phyloP scores from a whole-genome alignment of 2,797 vertebrate genomes.

The Schizopygopsis pylzovi region DNA sequence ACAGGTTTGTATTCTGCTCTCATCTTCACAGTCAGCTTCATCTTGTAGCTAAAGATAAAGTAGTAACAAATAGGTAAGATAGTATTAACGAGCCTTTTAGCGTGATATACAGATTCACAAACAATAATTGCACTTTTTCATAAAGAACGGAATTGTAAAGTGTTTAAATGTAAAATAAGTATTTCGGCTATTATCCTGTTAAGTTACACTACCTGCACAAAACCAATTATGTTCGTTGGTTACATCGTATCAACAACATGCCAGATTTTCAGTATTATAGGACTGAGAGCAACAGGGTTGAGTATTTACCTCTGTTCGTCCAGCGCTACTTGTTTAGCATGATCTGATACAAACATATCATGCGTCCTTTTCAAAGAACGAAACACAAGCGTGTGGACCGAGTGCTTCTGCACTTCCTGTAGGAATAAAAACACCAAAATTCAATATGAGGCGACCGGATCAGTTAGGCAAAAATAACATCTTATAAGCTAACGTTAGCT shows the following conservation, averaged over 20 bases:
- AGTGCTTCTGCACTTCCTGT: constrained; percentile 98
- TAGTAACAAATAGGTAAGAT: not conserved
- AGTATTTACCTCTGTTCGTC: constrained; percentile 88
- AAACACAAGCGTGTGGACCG: constrained; percentile 98
- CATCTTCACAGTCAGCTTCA: constrained; percentile 91
- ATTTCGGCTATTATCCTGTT: not conserved
- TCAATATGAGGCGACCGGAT: not conserved
- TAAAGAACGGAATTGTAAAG: not conserved
- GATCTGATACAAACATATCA: constrained; percentile 98
- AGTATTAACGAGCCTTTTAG: not conserved
- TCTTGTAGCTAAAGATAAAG: constrained; percentile 80
- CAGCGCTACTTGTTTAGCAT: constrained; percentile 86
- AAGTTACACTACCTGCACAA: not conserved
- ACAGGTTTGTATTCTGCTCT: constrained; percentile 89
- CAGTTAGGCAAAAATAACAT: not conserved
- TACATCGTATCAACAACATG: not conserved
- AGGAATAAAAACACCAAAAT: not conserved
- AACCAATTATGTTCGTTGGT: not conserved
- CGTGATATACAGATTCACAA: not conserved
- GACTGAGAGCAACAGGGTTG: not conserved
- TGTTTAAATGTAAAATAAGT: not conserved
- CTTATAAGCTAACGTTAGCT: not conserved
- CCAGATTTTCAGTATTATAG: not conserved
- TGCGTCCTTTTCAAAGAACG: constrained; percentile 96
- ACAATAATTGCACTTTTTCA: not conserved